Conservation (phyloP, 2,113 vertebrate genomes). For the Aldabrachelys gigantea region DNA sequence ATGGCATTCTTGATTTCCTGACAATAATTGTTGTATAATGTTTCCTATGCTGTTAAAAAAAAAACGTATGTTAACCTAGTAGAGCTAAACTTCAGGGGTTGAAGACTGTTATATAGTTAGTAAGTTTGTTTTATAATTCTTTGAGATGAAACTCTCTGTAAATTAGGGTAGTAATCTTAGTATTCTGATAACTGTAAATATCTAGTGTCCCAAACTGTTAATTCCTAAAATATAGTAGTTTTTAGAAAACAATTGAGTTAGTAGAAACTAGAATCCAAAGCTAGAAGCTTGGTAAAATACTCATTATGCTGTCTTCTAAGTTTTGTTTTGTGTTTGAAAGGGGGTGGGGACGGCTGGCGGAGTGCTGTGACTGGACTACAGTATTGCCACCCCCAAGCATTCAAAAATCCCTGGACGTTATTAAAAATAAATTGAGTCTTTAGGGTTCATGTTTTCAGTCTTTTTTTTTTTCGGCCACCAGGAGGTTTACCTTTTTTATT, state of each 20-base stretch:
- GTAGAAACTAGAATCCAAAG: not conserved
- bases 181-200: not conserved
- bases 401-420: not conserved
- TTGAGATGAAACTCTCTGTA: not conserved
- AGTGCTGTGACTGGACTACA: not conserved
- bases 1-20: not conserved
- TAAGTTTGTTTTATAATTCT: not conserved
- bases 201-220: not conserved
- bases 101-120: constrained; percentile 3
- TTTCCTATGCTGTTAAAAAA: not conserved
- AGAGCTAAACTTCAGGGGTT: not conserved
- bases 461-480: not conserved
- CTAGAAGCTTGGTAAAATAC: not conserved
- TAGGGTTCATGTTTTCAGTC: constrained; percentile 1
- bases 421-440: not conserved
- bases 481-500: not conserved
- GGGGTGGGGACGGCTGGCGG: not conserved
- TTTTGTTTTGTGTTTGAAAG: not conserved
- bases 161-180: not conserved
- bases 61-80: not conserved
- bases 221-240: not conserved
- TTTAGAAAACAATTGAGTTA: not conserved
- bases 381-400: not conserved
- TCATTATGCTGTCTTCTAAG: not conserved
- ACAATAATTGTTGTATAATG: not conserved